phyloP scores from a whole-genome alignment of 2,797 vertebrate species.

The Acanthis flammea region DNA sequence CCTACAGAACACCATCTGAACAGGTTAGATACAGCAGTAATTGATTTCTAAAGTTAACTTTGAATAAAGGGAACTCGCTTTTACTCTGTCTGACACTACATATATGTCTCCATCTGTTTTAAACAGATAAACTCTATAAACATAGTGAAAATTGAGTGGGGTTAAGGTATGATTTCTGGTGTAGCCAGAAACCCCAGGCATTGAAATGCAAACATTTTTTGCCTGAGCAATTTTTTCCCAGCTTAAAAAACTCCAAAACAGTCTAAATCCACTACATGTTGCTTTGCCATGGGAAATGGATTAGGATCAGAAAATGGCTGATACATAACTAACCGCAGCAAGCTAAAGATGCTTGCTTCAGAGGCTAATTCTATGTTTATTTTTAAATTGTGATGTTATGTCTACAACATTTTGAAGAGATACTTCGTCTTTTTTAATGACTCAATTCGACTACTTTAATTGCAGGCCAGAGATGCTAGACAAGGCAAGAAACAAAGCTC shows the following conservation, averaged over 20 bases:
- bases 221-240: background rate
- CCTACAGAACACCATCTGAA: background rate
- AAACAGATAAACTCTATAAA: background rate
- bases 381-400: background rate
- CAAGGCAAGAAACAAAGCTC: slow-evolving; percentile 77
- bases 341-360: background rate
- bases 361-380: background rate
- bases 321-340: background rate
- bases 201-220: background rate
- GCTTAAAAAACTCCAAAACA: background rate
- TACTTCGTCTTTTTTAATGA: background rate
- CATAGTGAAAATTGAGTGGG: too few relatives aligned
- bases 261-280: background rate
- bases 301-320: background rate
- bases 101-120: background rate
- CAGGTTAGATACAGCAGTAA: background rate
- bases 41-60: background rate
- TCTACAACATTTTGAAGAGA: background rate
- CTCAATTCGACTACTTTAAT: background rate
- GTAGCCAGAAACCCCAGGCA: background rate
- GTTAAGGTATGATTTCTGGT: background rate
- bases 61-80: background rate
- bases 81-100: background rate
- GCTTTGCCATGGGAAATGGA: background rate
- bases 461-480: slow-evolving; percentile 77